phyloP scores from a whole-genome alignment of 2,888 invertebrate species.

The Melieria crassipennis region DNA sequence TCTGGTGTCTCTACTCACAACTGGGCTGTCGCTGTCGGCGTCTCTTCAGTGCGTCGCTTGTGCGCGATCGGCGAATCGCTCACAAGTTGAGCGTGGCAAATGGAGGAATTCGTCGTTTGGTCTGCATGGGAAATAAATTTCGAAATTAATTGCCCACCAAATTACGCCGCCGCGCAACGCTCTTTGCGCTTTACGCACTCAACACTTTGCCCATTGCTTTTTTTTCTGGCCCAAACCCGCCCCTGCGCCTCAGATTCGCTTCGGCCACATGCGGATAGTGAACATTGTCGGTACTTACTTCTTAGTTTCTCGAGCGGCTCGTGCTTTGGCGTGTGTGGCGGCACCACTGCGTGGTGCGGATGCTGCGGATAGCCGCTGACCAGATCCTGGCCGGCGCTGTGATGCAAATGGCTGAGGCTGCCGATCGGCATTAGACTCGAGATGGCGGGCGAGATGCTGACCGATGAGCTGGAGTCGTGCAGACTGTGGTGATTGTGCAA shows the following conservation, averaged over 20 bases:
- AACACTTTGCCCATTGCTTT: no score
- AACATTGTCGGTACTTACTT: constrained; percentile 68
- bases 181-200: not conserved
- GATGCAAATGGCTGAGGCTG: constrained; percentile 64
- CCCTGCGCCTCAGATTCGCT: no score
- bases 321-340: constrained; percentile 70
- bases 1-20: no score
- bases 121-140: constrained; percentile 47
- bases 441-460: constrained; percentile 71
- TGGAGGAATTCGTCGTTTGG: constrained; percentile 19
- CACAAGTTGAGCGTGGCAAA: constrained; percentile 2
- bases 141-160: constrained; percentile 53
- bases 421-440: constrained; percentile 69
- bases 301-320: constrained; percentile 79
- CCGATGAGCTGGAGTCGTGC: constrained; percentile 69
- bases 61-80: no score
- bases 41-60: no score
- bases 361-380: constrained; percentile 67
- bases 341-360: constrained; percentile 70
- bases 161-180: constrained; percentile 38
- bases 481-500: constrained; percentile 67
- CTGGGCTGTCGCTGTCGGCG: no score
- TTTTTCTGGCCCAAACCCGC: no score
- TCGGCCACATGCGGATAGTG: not conserved
- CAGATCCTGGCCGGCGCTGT: constrained; percentile 65